Conservation (phyloP, 2,888 invertebrate genomes). For the Amiota mariae region DNA sequence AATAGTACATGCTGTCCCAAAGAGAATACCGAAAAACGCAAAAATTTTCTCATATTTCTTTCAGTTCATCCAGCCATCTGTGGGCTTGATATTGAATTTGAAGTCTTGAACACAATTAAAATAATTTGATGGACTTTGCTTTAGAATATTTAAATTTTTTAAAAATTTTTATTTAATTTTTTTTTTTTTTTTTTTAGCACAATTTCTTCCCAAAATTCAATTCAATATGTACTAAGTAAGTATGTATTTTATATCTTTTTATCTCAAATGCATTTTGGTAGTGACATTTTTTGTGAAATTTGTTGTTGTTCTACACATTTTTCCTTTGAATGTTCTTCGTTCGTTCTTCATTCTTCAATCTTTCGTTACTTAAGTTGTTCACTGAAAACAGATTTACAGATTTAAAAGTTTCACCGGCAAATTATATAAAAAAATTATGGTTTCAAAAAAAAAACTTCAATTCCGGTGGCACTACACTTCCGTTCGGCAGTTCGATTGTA, state of each 20-base stretch:
- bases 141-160: no score
- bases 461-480: conserved; percentile 67
- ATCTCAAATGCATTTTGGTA: conserved; percentile 1
- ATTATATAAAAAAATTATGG: conserved; percentile 45
- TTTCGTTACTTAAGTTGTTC: conserved; percentile 28
- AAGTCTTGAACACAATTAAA: no score
- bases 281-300: not conserved
- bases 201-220: no score
- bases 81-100: no score
- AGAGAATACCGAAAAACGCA: no score
- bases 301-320: not conserved
- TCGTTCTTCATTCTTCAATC: conserved; percentile 28
- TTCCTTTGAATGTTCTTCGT: not conserved
- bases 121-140: not conserved
- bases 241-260: no score
- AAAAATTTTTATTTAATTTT: not conserved
- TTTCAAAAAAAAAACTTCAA: conserved; percentile 49
- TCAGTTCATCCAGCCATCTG: no score
- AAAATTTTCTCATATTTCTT: no score
- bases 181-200: not conserved
- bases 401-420: conserved; percentile 24
- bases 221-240: no score
- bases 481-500: conserved; percentile 58
- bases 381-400: conserved; percentile 24
- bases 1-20: no score